Base-by-base conservation (phyloP, 2,888 invertebrate genomes). In the Meta bourneti region DNA sequence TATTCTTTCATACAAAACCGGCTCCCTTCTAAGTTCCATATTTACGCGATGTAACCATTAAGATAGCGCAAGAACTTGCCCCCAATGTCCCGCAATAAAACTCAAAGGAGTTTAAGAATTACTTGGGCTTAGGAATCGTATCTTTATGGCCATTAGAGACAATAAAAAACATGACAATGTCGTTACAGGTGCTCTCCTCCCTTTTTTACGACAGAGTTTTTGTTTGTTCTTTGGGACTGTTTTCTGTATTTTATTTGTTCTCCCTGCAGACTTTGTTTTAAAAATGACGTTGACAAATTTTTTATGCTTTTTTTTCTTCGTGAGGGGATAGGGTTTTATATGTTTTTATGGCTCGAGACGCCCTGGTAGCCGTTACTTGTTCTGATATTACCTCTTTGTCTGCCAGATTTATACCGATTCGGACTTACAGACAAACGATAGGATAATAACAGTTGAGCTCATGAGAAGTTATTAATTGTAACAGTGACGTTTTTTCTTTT, bases 101-200 rank as follows among this genome's bases (percentile, higher is more conserved):
- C 91, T 91, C 91, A 87, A 91, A 91, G 80, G 91, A 91, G 86
- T 91, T 91, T 91, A 87, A 86, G 91, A 91, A 91, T 91, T 87
- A 87, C 91, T 91, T 82, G 86, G 81, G 81, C 77, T 87, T 87
- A 81, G 86, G 85, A 87, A 91, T 82, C 77, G 86, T 91, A 91
- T 91, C 86, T 91, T 91, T 91, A 91, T 91, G 91, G 91, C 91
- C 91, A 91, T 91, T 91, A 87, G 75, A 91, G 91, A 91, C 91
- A 91, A 91, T 91, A 91, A 91, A 90, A 91, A 87, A 87, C 82
- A 86, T 91, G 86, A 91, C 91, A 91, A 91, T 91, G 86, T 87
- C 91, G 86, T 86, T 91, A 91, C 91, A 91, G 86, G 91, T 91
- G 78, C 82, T 81, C 80, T 51, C 85, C 82, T 9, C 81, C 69